phyloP scores from a whole-genome alignment of 1,140 invertebrate species.

The Sweltsa coloradensis region DNA sequence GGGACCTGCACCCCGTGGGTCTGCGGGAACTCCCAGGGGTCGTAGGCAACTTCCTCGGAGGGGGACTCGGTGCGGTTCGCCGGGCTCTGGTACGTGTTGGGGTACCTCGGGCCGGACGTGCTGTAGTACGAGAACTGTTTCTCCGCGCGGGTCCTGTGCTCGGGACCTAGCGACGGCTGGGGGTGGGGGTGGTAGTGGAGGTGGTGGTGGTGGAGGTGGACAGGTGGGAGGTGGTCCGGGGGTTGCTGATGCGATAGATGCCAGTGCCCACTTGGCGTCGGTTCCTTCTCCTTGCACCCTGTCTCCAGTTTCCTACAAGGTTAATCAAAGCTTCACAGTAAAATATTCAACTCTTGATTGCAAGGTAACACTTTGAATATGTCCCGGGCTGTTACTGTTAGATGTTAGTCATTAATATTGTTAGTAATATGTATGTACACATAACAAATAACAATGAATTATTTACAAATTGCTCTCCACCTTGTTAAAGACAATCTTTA shows the following conservation, averaged over 20 bases:
- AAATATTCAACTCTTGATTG: too few relatives aligned
- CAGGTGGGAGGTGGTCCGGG: not conserved
- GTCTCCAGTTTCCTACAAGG: slow-evolving; percentile 10
- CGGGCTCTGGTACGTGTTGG: not conserved
- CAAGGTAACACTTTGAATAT: too few relatives aligned
- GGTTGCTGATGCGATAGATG: slow-evolving; percentile 9
- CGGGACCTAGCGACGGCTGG: too few relatives aligned
- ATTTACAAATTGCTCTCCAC: not conserved
- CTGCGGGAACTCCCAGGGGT: slow-evolving; percentile 15
- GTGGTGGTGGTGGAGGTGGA: not conserved
- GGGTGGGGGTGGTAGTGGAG: not conserved
- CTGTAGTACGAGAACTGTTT: not conserved
- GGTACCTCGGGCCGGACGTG: not conserved
- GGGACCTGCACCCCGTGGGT: slow-evolving; percentile 8
- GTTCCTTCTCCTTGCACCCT: slow-evolving; percentile 8
- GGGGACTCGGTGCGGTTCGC: not conserved
- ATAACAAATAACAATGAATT: not conserved
- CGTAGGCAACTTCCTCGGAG: not conserved
- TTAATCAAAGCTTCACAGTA: slow-evolving; percentile 12
- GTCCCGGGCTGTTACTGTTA: too few relatives aligned
- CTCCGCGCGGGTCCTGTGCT: too few relatives aligned
- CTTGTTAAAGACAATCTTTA: not conserved
- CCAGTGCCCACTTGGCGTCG: slow-evolving; percentile 3
- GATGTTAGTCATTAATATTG: too few relatives aligned
- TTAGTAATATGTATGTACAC: too few relatives aligned